Evolutionary conservation across 2,888 invertebrate species (phyloP).

Genomic region (Myathropa florea): DNA sequence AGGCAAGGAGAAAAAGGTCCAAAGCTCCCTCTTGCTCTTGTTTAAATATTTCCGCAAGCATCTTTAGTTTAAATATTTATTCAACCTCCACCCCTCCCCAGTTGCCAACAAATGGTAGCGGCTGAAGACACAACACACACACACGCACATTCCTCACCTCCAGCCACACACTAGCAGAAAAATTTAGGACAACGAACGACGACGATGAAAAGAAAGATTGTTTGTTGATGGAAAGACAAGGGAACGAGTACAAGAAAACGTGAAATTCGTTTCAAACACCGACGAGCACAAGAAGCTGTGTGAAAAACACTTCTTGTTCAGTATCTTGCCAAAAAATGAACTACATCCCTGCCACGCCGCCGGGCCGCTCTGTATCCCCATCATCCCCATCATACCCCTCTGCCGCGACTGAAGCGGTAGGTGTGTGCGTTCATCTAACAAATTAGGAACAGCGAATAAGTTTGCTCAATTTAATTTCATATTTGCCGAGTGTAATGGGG

Average conservation of each 20-base stretch:
- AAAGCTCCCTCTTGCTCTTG: neutral
- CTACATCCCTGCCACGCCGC: neutral
- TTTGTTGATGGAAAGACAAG: conserved; percentile 20
- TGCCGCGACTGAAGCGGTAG: neutral
- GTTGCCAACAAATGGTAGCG: neutral
- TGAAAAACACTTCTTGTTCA: neutral
- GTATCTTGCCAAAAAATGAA: conserved; percentile 28
- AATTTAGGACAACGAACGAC: conserved; percentile 7
- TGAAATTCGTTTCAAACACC: neutral
- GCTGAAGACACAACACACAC: neutral
- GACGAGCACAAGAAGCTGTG: neutral
- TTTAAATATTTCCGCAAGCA: conserved; percentile 50
- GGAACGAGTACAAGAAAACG: conserved; percentile 20
- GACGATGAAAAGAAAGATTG: conserved; percentile 25
- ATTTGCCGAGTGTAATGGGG: conserved; percentile 40
- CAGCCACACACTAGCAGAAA: neutral
- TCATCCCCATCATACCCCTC: too few species aligned
- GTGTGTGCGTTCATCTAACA: conserved; percentile 41
- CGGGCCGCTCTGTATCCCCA: neutral
- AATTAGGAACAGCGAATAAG: conserved; percentile 52
- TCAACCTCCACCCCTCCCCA: neutral
- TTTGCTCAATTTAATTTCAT: conserved; percentile 61
- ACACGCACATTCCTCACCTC: neutral
- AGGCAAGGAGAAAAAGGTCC: neutral
- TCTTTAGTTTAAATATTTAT: conserved; percentile 54